Conservation (phyloP, 1,140 invertebrate species). For the Hyles vespertilio region DNA sequence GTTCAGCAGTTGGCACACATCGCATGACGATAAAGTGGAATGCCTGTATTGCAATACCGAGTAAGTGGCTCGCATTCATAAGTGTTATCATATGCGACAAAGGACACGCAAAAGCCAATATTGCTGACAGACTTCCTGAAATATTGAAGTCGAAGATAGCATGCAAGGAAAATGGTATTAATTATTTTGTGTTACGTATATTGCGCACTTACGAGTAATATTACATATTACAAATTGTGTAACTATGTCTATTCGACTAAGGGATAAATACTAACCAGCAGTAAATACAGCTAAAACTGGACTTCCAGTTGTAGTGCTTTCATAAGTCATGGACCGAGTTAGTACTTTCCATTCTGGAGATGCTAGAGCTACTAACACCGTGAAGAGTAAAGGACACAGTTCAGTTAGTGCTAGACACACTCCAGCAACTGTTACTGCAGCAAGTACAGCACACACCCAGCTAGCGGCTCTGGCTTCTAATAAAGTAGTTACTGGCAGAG, state of each 20-base stretch:
- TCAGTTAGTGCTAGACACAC: constrained; percentile 79
- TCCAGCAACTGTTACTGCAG: constrained; percentile 77
- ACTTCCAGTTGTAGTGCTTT: constrained; percentile 79
- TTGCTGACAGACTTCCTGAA: constrained; percentile 79
- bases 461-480: constrained; percentile 78
- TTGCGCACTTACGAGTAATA: constrained; percentile 6
- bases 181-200: too few species aligned
- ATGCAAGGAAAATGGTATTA: too few species aligned
- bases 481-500: constrained; percentile 78
- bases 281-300: constrained; percentile 81
- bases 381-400: constrained; percentile 78
- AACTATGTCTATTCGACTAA: not conserved
- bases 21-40: constrained; percentile 66
- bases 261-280: constrained; percentile 62
- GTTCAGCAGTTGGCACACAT: constrained; percentile 64
- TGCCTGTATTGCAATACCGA: constrained; percentile 66
- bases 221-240: not conserved
- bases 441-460: constrained; percentile 78
- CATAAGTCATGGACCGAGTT: constrained; percentile 79
- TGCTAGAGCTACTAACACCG: constrained; percentile 76
- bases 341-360: constrained; percentile 81
- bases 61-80: constrained; percentile 70
- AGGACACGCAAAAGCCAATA: constrained; percentile 81
- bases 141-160: constrained; percentile 13
- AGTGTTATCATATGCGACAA: constrained; percentile 74